Evolutionary conservation across 2,797 vertebrate genomes (phyloP).

Genomic region (Euphonia xanthogaster): DNA sequence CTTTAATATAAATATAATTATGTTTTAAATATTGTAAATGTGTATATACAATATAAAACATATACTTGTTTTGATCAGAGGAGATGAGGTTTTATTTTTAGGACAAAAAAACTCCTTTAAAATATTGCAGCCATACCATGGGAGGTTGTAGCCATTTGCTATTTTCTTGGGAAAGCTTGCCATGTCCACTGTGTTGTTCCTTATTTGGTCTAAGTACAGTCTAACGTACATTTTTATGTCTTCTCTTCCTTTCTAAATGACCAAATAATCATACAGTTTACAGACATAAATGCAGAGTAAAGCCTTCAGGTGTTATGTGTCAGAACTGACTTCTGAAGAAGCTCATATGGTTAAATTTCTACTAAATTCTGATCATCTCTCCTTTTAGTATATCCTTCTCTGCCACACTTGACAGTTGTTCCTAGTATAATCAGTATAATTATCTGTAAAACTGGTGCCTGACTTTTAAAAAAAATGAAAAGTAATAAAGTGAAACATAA

Average conservation of each 20-base stretch:
- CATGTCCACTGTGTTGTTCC: not conserved
- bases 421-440: not conserved
- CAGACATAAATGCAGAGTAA: not conserved
- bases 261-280: not conserved
- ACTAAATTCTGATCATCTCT: not conserved
- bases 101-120: not conserved
- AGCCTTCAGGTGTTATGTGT: not conserved
- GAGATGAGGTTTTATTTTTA: constrained; percentile 2
- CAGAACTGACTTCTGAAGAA: not conserved
- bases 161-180: not conserved
- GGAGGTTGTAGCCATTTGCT: not conserved
- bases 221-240: not conserved
- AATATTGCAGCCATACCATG: not conserved
- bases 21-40: constrained; percentile 65
- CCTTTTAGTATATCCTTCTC: not conserved
- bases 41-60: constrained; percentile 54
- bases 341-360: not conserved
- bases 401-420: not conserved
- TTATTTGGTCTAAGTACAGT: not conserved
- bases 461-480: not conserved
- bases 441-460: not conserved
- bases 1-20: constrained; percentile 75
- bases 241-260: not conserved
- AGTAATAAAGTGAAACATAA: not conserved
- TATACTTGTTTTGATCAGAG: constrained; percentile 41